Percentiles rank a stretch among this genome's conserved stretches.
These are phyloP conservation scores for Bambusicola thoracicus DNA, from an alignment of 2,113 vertebrate species.

Conservation along the genomic window DNA sequence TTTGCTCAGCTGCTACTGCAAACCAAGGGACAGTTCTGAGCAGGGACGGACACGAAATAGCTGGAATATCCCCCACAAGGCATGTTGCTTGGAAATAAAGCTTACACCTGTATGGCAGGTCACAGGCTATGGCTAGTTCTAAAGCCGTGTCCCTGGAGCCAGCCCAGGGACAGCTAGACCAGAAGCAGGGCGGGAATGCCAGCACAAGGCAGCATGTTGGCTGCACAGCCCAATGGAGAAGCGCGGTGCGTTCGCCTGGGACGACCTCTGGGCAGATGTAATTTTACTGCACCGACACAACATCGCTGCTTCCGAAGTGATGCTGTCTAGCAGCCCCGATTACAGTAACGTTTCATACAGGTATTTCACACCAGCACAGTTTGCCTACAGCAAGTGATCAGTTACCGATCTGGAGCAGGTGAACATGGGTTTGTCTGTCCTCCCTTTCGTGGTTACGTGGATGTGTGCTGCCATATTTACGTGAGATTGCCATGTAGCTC, in stretches of 20 bases:
- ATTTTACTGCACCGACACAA: neutral
- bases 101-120: rapidly evolving
- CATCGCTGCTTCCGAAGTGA: neutral
- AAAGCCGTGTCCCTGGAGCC: neutral
- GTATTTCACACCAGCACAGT: slow-evolving; percentile 31
- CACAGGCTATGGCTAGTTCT: neutral
- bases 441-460: neutral
- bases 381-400: slow-evolving; percentile 22
- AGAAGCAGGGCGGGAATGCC: neutral
- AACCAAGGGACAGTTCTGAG: neutral
- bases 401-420: neutral
- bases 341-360: slow-evolving; percentile 24
- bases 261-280: neutral
- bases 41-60: neutral
- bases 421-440: slow-evolving; percentile 1
- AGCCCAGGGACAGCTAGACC: neutral
- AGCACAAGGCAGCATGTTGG: rapidly evolving
- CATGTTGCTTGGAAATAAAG: neutral
- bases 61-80: neutral
- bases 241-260: rapidly evolving
- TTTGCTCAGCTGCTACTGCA: slow-evolving; percentile 4
- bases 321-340: neutral
- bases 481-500: neutral
- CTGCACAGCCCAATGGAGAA: neutral
- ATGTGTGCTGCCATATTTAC: neutral